Percentiles rank a stretch among this genome's conserved stretches.
These are phyloP conservation scores for Barbus barbus DNA, from an alignment of 2,113 vertebrate species.

Conservation along the genomic window DNA sequence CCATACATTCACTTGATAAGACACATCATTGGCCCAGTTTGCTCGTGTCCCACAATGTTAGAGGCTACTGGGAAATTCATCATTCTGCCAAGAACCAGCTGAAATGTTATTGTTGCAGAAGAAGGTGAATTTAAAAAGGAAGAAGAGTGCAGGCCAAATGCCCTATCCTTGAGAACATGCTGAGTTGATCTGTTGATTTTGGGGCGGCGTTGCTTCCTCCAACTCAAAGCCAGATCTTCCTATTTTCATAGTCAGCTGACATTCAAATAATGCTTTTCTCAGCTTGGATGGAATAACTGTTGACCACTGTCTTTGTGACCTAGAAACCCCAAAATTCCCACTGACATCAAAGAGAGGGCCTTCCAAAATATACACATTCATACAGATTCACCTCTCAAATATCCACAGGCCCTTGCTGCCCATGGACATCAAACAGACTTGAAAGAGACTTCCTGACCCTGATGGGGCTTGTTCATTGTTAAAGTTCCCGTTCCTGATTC, in stretches of 20 bases:
- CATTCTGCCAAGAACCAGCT: not conserved
- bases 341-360: constrained; percentile 48
- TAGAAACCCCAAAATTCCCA: constrained; percentile 38
- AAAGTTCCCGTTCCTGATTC: constrained; percentile 28
- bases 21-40: not conserved
- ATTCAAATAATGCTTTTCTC: constrained; percentile 43
- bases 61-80: constrained; percentile 5
- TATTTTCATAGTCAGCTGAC: constrained; percentile 51
- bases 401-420: constrained; percentile 53
- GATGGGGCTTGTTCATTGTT: constrained; percentile 53
- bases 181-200: constrained; percentile 50
- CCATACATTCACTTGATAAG: not conserved
- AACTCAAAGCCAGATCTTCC: constrained; percentile 34
- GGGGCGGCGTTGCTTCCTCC: constrained; percentile 49
- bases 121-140: constrained; percentile 37
- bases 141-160: constrained; percentile 40
- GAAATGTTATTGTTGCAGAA: constrained; percentile 46
- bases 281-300: constrained; percentile 44
- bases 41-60: not conserved
- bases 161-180: constrained; percentile 21
- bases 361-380: constrained; percentile 54
- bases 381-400: constrained; percentile 48
- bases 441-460: constrained; percentile 50
- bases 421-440: constrained; percentile 56
- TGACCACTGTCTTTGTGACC: constrained; percentile 48